A percentile compares a stretch with the other conserved stretches of the same genome.
phyloP scores from a whole-genome alignment of 2,113 vertebrate genomes.

The Cairina moschata region DNA sequence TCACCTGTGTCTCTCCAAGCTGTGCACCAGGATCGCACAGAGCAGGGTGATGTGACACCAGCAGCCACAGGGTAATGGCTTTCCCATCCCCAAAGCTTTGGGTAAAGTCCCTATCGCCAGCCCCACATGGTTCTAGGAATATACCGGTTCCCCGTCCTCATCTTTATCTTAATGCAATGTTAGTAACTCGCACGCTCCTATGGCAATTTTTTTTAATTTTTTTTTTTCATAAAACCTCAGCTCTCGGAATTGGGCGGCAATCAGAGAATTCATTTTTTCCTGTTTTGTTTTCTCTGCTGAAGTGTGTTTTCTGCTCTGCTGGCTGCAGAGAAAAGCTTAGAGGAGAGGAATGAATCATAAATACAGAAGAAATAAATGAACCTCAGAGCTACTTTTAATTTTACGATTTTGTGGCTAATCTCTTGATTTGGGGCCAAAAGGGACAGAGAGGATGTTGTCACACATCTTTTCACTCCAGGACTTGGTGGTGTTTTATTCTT shows the following conservation, averaged over 20 bases:
- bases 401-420: neutral
- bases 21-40: neutral
- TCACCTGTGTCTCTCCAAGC: neutral
- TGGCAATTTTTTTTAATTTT: neutral
- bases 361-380: neutral
- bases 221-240: neutral
- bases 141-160: neutral
- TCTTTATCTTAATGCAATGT: neutral
- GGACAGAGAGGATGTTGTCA: neutral
- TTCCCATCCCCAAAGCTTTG: neutral
- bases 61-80: accelerated
- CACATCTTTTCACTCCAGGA: neutral
- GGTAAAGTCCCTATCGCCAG: neutral
- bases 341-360: neutral
- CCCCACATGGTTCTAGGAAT: neutral
- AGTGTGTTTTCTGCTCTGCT: constrained; percentile 18
- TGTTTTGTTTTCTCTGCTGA: neutral
- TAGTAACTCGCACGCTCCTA: neutral
- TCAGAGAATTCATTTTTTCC: neutral
- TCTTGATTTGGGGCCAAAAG: neutral
- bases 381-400: neutral
- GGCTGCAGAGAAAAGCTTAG: neutral
- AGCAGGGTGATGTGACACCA: neutral
- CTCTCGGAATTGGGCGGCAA: neutral
- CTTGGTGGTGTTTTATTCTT: neutral